These are phyloP conservation scores for Petrolisthes manimaculis DNA, from an alignment of 2,888 invertebrate species.

Conservation along the genomic window DNA sequence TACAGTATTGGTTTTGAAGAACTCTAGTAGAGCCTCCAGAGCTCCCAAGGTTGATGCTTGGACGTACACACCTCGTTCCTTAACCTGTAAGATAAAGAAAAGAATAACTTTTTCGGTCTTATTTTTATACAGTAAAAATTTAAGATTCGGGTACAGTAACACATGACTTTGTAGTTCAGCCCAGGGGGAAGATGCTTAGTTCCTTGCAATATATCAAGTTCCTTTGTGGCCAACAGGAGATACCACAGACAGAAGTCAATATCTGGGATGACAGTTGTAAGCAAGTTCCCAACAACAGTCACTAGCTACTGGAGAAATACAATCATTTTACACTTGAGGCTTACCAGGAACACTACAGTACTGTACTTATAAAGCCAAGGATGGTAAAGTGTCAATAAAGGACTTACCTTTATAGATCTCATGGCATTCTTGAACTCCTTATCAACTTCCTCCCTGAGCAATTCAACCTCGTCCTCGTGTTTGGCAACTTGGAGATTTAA, in stretches of 20 bases:
- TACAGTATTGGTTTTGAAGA: slow-evolving; percentile 90
- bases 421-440: slow-evolving; percentile 89
- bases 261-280: no score
- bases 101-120: not conserved
- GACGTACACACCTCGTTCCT: slow-evolving; percentile 96
- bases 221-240: no score
- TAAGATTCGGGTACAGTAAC: no score
- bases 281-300: no score
- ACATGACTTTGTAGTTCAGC: no score
- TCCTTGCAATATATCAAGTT: no score
- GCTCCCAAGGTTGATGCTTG: slow-evolving; percentile 99
- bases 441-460: slow-evolving; percentile 87
- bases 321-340: no score
- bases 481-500: slow-evolving; percentile 86
- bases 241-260: no score
- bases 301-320: no score
- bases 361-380: not conserved
- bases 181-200: no score
- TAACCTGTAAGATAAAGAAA: slow-evolving; percentile 70
- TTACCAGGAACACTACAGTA: no score
- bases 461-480: slow-evolving; percentile 93
- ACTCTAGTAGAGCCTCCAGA: slow-evolving; percentile 94
- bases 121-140: not conserved
- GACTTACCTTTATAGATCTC: slow-evolving; percentile 82
- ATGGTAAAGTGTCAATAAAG: not conserved